Evolutionary conservation across 2,888 invertebrate genomes (phyloP), one percentile per base, ranked within the genome.

Genomic region (Hololepta plana): DNA sequence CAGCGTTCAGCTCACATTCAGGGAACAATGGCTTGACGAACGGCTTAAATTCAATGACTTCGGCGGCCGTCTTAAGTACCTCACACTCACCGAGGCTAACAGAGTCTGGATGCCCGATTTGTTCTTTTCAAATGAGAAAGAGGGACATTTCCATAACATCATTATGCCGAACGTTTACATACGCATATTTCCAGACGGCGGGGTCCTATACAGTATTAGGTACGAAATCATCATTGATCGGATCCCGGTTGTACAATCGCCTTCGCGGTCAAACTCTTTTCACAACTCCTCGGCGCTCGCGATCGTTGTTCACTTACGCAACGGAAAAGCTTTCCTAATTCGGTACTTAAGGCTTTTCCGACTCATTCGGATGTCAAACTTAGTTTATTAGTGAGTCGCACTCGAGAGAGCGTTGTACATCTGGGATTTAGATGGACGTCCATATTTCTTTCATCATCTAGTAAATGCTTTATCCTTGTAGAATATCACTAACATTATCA

Each of bases 71-170:
- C 68, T 88, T 33, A 85, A 84, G 57, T 90, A 90, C 62, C 65
- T 90, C 37, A 88, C 90, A 30, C 63, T 91, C 48, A 87, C 91
- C 28, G 91, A 93, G 58, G 84, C 90, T 28, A 84, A 82, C 59
- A 72, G 87, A 42, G 87, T 95, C 31, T 96, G 95, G 95, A 91
- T 93, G 80, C 95, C 95, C 16, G 95, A 96, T 63, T 64, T 93
- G 41, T 95, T 93, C 68, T 93, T 93, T 62, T 82, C 90, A 30
- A 95, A 95, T 51, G 95, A 95, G 61, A 95, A 95, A 56, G 87
- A 88, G 51, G 95, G 93, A 28, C 91, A 91, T 53, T 84, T 93
- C 53, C 91, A 93, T 63, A 84, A 90, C 55, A 91, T 93, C 57
- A 90, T 91, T 55, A 88, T 90, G 85, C 90, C 91, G 34, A 93